These are phyloP conservation scores for Camponotus pennsylvanicus DNA, from an alignment of 1,140 invertebrate genomes.

Conservation along the genomic window DNA sequence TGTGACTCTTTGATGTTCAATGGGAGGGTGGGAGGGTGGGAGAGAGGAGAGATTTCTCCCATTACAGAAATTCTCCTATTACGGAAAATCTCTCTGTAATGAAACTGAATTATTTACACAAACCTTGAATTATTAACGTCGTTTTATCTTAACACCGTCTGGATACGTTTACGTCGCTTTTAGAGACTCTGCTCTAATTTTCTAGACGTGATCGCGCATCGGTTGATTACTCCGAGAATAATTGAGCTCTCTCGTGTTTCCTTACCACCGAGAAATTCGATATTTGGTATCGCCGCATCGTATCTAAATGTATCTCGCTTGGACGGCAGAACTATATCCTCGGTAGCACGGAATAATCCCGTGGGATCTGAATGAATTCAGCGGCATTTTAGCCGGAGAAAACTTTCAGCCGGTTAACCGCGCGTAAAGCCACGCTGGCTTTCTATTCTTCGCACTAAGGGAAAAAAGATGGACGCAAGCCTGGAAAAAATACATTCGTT, in stretches of 20 bases:
- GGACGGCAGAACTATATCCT: slow-evolving; percentile 30
- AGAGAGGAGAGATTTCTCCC: too few species aligned
- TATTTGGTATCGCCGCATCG: slow-evolving; percentile 32
- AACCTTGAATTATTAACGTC: not conserved
- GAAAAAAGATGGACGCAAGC: not conserved
- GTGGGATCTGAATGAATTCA: slow-evolving; percentile 25
- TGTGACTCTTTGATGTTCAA: not conserved
- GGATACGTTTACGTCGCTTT: not conserved
- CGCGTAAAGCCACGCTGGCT: slow-evolving; percentile 33
- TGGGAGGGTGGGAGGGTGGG: too few species aligned
- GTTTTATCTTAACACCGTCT: not conserved
- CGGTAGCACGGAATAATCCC: slow-evolving; percentile 42
- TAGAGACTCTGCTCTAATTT: not conserved
- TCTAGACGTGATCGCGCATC: slow-evolving; percentile 1
- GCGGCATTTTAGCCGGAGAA: slow-evolving; percentile 25
- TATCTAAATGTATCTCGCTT: slow-evolving; percentile 39
- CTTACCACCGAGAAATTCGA: slow-evolving; percentile 27
- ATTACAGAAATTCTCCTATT: not conserved
- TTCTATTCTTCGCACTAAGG: not conserved
- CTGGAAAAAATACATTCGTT: not conserved
- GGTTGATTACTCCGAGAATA: slow-evolving; percentile 30
- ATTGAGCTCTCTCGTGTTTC: slow-evolving; percentile 10
- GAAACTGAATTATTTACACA: not conserved
- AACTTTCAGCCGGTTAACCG: slow-evolving; percentile 52
- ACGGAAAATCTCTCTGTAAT: not conserved